Evolutionary conservation across 2,113 vertebrate species (phyloP).

Genomic region (Pandion haliaetus): DNA sequence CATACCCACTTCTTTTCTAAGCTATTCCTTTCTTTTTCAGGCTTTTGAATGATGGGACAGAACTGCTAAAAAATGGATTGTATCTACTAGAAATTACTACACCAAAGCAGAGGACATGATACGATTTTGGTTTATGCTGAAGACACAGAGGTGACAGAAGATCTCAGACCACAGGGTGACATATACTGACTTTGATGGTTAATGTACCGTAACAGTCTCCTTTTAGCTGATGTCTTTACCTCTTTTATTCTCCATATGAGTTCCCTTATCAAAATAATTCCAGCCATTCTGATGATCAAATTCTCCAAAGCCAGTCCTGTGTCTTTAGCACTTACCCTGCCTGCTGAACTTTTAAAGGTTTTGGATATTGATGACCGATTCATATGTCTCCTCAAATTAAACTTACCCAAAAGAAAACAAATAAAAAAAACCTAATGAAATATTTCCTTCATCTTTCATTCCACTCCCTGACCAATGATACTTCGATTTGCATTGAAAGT

Average conservation of each 20-base stretch:
- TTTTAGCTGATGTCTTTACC: not conserved
- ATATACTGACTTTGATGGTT: not conserved
- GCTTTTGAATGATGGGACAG: not conserved
- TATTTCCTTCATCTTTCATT: not conserved
- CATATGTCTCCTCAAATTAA: not conserved
- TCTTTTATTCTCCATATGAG: not conserved
- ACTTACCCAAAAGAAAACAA: not conserved
- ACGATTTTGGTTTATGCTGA: not conserved
- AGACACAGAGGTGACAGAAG: not conserved
- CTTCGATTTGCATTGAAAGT: not conserved
- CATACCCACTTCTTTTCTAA: not conserved
- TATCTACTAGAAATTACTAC: not conserved
- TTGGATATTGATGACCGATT: not conserved
- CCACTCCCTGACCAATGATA: not conserved
- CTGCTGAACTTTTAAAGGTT: not conserved
- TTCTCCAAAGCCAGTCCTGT: not conserved
- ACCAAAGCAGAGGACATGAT: not conserved
- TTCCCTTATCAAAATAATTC: not conserved
- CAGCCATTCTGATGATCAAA: not conserved
- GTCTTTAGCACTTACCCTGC: not conserved
- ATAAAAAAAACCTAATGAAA: not conserved
- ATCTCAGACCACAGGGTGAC: not conserved
- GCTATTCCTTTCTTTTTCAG: not conserved
- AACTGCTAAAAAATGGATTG: not conserved
- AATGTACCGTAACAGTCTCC: not conserved